Evolutionary conservation across 2,888 invertebrate genomes (phyloP).

Genomic region (Cheilosia variabilis): DNA sequence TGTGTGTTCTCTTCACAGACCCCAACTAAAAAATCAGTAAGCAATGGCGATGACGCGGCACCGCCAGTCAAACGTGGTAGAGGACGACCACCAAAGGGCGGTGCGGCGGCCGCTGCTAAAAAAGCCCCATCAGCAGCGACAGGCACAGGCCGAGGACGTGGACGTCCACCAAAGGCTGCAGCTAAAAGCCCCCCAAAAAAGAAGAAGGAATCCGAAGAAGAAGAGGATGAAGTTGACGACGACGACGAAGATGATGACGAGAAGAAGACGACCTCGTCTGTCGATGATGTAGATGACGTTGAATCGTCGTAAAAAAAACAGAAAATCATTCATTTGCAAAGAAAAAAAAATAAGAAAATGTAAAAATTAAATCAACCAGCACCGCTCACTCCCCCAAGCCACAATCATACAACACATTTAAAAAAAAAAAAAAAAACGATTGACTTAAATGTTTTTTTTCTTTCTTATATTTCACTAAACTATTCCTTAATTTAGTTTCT

Average conservation of each 20-base stretch:
- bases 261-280: constrained; percentile 51
- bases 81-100: constrained; percentile 61
- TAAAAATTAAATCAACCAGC: constrained; percentile 25
- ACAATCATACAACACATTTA: constrained; percentile 55
- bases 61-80: constrained; percentile 60
- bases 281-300: constrained; percentile 30
- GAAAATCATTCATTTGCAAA: background rate
- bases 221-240: constrained; percentile 45
- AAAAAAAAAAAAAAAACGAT: constrained; percentile 11
- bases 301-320: constrained; percentile 26
- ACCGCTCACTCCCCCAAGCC: constrained; percentile 3
- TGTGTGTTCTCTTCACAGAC: background rate
- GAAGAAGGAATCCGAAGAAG: constrained; percentile 46
- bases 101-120: constrained; percentile 1
- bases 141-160: constrained; percentile 57
- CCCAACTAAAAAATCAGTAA: constrained; percentile 40
- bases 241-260: constrained; percentile 46
- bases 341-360: background rate
- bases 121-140: constrained; percentile 37
- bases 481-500: background rate
- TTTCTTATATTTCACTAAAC: constrained; percentile 5
- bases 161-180: constrained; percentile 55
- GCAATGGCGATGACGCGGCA: constrained; percentile 55
- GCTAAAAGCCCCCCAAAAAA: constrained; percentile 21
- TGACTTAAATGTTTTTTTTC: background rate